These are phyloP conservation scores for Lagorchestes hirsutus DNA, from an alignment of 2,797 vertebrate species.

Conservation along the genomic window DNA sequence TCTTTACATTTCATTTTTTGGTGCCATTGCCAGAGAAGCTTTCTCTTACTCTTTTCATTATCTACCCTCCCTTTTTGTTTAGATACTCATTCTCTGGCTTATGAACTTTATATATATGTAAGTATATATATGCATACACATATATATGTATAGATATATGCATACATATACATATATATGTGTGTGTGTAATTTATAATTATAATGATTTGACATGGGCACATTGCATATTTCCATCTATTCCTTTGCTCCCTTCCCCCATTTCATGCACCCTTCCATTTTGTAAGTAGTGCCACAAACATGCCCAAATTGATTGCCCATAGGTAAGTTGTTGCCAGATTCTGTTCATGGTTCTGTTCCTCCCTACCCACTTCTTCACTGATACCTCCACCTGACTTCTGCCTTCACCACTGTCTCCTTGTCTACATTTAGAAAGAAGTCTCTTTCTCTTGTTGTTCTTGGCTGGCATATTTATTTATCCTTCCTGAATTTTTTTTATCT, in stretches of 20 bases:
- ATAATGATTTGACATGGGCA: background rate
- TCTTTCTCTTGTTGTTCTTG: background rate
- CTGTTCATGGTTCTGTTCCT: background rate
- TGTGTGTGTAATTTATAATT: too few species aligned
- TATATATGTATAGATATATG: too few species aligned
- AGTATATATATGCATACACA: too few species aligned
- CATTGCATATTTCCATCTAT: background rate
- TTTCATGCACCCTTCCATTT: background rate
- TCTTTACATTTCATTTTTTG: background rate
- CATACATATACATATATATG: too few species aligned
- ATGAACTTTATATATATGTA: background rate
- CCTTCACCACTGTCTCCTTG: background rate
- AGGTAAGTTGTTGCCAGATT: background rate
- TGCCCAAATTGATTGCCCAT: background rate
- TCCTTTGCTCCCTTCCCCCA: background rate
- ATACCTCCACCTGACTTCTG: background rate
- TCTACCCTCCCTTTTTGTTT: background rate
- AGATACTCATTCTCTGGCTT: background rate
- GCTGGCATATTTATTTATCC: background rate
- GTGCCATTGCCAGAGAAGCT: background rate
- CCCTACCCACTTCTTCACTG: background rate
- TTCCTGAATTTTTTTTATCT: background rate
- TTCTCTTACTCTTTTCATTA: background rate
- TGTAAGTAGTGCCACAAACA: background rate
- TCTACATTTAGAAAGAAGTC: background rate